Evolutionary conservation across 2,888 invertebrate species (phyloP).

Genomic region (Belgica antarctica): DNA sequence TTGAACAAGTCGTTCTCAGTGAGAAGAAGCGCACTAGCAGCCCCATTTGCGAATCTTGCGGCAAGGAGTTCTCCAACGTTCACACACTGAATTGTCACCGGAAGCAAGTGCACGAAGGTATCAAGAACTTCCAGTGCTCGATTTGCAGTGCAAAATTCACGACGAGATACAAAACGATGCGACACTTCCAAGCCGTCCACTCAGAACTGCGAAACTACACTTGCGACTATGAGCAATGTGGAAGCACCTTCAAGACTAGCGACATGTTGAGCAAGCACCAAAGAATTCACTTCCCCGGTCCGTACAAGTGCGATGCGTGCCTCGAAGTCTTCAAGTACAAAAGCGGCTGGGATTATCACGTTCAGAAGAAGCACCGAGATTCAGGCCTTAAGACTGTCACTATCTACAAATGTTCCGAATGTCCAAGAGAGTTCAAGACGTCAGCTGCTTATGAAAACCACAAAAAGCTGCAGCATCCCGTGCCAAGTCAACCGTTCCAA

Average conservation of each 20-base stretch:
- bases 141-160: background rate
- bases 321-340: slow-evolving; percentile 24
- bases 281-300: slow-evolving; percentile 15
- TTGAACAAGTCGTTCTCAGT: background rate
- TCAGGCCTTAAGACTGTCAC: background rate
- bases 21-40: background rate
- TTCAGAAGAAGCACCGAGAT: slow-evolving; percentile 13
- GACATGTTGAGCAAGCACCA: slow-evolving; percentile 33
- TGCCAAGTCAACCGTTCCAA: no score
- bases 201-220: background rate
- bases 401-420: background rate
- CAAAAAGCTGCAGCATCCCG: no score
- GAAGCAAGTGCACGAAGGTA: slow-evolving; percentile 18
- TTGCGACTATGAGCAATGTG: background rate
- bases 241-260: slow-evolving; percentile 16
- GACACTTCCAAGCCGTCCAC: slow-evolving; percentile 17
- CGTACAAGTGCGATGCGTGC: background rate
- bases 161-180: slow-evolving; percentile 12
- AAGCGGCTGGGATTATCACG: slow-evolving; percentile 19
- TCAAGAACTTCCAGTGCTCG: background rate
- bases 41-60: slow-evolving; percentile 16
- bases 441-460: no score
- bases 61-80: slow-evolving; percentile 17
- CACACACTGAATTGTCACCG: slow-evolving; percentile 14
- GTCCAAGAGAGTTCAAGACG: background rate